Percentiles rank a stretch among this genome's conserved stretches.
phyloP scores from a whole-genome alignment of 2,113 vertebrate genomes.

The Colius striatus region DNA sequence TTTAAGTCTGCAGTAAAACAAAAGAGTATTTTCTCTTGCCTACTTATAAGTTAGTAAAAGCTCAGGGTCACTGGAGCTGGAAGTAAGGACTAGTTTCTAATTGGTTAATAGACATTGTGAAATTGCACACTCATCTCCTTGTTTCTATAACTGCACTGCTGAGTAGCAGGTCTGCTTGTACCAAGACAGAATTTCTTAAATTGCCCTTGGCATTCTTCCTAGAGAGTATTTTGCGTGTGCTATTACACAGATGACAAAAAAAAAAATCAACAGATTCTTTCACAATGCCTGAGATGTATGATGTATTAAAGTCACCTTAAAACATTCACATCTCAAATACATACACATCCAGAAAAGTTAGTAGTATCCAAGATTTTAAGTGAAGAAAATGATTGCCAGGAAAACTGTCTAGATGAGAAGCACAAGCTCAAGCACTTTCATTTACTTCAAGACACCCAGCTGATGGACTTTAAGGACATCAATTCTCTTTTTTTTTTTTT shows the following conservation, averaged over 20 bases:
- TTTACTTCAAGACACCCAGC: background rate
- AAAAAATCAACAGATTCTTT: background rate
- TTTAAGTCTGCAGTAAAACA: background rate
- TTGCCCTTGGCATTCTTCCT: background rate
- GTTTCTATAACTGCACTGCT: background rate
- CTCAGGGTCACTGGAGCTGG: background rate
- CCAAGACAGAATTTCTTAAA: background rate
- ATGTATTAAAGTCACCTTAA: background rate
- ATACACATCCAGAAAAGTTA: background rate
- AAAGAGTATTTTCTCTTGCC: background rate
- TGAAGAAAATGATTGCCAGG: background rate
- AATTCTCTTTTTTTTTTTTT: background rate
- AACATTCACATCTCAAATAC: background rate
- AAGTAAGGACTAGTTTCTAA: background rate
- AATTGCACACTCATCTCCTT: background rate
- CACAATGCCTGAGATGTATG: accelerated
- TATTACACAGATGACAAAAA: background rate
- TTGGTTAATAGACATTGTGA: background rate
- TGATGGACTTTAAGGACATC: background rate
- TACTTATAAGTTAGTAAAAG: background rate
- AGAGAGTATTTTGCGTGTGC: background rate
- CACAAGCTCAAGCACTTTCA: background rate
- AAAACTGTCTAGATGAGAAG: background rate
- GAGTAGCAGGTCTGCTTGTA: background rate
- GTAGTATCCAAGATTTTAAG: background rate